A percentile compares a stretch with the other conserved stretches of the same genome.
Conservation (phyloP, 2,797 vertebrate species). For the Cichlasoma orientale region DNA sequence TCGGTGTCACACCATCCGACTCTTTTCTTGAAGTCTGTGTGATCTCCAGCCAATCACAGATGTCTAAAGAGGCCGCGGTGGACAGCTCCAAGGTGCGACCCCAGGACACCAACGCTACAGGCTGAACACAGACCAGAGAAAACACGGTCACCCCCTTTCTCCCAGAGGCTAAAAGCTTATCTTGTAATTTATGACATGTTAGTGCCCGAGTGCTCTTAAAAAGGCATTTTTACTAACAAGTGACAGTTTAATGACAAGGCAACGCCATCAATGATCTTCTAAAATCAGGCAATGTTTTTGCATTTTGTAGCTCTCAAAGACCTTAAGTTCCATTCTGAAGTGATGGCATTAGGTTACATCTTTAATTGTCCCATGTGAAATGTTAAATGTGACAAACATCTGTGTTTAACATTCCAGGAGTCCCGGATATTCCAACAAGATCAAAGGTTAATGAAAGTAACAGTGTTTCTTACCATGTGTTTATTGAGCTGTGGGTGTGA, state of each 20-base stretch:
- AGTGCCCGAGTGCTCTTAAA: neutral
- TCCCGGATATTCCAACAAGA: neutral
- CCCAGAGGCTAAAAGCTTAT: neutral
- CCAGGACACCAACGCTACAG: conserved; percentile 83
- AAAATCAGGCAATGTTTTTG: neutral
- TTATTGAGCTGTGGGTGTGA: conserved; percentile 75
- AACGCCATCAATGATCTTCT: neutral
- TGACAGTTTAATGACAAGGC: neutral
- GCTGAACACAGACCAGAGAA: conserved; percentile 69
- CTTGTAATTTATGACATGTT: neutral
- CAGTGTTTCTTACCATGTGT: conserved; percentile 71
- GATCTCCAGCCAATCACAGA: conserved; percentile 79
- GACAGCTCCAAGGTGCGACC: conserved; percentile 84
- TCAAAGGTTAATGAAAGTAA: neutral
- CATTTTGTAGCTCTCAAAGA: neutral
- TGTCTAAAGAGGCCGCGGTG: conserved; percentile 50
- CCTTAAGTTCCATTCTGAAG: neutral
- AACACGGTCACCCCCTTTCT: neutral
- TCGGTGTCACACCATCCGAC: neutral
- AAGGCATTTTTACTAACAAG: neutral
- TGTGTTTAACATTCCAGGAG: neutral
- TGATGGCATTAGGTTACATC: no score
- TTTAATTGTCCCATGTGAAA: no score
- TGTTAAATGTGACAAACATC: neutral
- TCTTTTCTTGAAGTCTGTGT: conserved; percentile 20